Evolutionary conservation across 2,888 invertebrate species (phyloP), one percentile per base, ranked within the genome.

Genomic region (Aethes cnicana): DNA sequence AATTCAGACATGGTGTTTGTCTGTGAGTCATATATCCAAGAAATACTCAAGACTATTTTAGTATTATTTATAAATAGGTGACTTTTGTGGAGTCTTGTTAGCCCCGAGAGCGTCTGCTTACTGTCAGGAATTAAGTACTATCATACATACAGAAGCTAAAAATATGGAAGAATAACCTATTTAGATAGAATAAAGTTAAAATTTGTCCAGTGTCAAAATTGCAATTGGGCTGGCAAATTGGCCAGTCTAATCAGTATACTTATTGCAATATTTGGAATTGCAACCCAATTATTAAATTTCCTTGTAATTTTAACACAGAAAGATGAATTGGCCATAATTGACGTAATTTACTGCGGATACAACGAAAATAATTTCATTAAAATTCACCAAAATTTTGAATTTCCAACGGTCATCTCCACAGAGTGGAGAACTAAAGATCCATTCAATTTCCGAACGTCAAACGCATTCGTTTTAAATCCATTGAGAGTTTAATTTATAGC

Each of bases 361-460:
- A n/a, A n/a, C n/a, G n/a, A n/a, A n/a, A n/a, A n/a, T n/a, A n/a
- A n/a, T n/a, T n/a, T n/a, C n/a, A n/a, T n/a, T n/a, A n/a, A n/a
- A n/a, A n/a, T n/a, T n/a, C n/a, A n/a, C n/a, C n/a, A n/a, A n/a
- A n/a, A n/a, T n/a, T 44, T 17, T 35, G 11, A 11, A 23, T 30
- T 49, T 9, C 20, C 41, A 30, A 21, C 14, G 30, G 43, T 14
- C 30, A n/a, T 26, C 8, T 16, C 33, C 39, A 39, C 35, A 47
- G 30, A 12, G 16, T 26, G n/a, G 9, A 43, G 28, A 30, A 42
- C 20, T 9, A 50, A 20, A 42, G 43, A 21, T 20, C 43, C 43
- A 50, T 50, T 50, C 43, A 50, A 43, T 50, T 37, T 44, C 37
- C 50, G 50, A 50, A 50, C 36, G 50, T 50, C 50, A n/a, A 43